Conservation (phyloP, 2,797 vertebrate genomes). For the Anas bernieri region DNA sequence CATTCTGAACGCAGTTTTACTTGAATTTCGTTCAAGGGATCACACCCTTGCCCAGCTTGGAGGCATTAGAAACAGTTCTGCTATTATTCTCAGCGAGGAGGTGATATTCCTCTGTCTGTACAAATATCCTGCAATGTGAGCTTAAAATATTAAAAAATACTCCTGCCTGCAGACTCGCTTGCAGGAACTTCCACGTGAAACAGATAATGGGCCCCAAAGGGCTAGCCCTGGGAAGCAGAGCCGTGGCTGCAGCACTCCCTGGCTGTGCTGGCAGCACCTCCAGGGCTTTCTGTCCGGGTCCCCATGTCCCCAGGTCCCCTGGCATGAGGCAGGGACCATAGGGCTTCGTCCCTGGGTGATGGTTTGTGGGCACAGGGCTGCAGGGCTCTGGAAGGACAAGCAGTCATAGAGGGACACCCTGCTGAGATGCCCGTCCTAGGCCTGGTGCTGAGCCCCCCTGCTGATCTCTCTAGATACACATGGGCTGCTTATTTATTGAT, state of each 20-base stretch:
- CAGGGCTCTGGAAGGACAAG: not conserved
- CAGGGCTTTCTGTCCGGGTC: not conserved
- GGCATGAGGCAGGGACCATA: fast-evolving
- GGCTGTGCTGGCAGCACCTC: not conserved
- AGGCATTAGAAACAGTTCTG: not conserved
- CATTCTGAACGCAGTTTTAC: not conserved
- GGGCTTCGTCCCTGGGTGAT: not conserved
- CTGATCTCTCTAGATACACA: not conserved
- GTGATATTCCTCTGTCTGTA: not conserved
- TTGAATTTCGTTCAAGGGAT: not conserved
- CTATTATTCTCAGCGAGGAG: not conserved
- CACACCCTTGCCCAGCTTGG: not conserved
- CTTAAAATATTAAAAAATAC: not conserved
- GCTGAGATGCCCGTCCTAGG: not conserved
- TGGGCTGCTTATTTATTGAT: not conserved
- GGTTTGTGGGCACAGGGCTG: fast-evolving
- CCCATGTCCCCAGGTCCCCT: not conserved
- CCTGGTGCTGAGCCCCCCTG: fast-evolving
- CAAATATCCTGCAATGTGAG: not conserved
- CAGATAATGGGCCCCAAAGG: not conserved
- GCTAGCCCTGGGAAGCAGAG: not conserved
- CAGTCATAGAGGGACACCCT: not conserved
- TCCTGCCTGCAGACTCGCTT: not conserved
- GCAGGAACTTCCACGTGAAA: not conserved
- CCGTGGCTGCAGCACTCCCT: fast-evolving